phyloP scores from a whole-genome alignment of 2,113 vertebrate species.

The Malurus melanocephalus region DNA sequence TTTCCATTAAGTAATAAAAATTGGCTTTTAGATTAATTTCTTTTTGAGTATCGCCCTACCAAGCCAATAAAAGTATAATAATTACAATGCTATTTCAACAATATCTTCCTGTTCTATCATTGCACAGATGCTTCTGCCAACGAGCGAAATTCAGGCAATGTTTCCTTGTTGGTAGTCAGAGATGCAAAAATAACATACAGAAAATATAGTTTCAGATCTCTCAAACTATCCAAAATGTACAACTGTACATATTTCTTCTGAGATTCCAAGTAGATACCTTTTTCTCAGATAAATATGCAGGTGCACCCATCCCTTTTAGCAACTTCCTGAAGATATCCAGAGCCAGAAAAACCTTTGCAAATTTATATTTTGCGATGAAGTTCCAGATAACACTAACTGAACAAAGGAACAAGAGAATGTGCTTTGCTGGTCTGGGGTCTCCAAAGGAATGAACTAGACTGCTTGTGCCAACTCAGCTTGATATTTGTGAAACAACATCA shows the following conservation, averaged over 20 bases:
- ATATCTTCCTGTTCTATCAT: background rate
- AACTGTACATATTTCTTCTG: background rate
- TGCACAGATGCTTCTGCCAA: background rate
- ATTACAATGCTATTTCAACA: background rate
- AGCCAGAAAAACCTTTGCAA: background rate
- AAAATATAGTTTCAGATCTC: background rate
- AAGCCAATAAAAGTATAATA: background rate
- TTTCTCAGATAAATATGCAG: background rate
- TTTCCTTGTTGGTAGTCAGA: background rate
- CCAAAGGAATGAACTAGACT: too few relatives aligned
- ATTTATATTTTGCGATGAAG: background rate
- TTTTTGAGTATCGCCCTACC: rapidly evolving
- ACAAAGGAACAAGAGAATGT: background rate
- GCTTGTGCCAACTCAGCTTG: background rate
- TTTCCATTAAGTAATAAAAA: background rate
- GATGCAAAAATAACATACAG: background rate
- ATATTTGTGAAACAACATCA: background rate
- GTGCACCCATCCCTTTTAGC: background rate
- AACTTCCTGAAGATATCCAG: background rate
- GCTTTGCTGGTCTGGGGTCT: background rate
- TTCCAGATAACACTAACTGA: background rate
- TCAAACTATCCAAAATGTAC: background rate
- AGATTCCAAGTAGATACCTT: background rate
- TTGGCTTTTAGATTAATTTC: background rate
- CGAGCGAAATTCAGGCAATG: background rate